A percentile compares a stretch with the other conserved stretches of the same genome.
Conservation (phyloP, 2,113 vertebrate species). For the Epinephelus cyanopodus region DNA sequence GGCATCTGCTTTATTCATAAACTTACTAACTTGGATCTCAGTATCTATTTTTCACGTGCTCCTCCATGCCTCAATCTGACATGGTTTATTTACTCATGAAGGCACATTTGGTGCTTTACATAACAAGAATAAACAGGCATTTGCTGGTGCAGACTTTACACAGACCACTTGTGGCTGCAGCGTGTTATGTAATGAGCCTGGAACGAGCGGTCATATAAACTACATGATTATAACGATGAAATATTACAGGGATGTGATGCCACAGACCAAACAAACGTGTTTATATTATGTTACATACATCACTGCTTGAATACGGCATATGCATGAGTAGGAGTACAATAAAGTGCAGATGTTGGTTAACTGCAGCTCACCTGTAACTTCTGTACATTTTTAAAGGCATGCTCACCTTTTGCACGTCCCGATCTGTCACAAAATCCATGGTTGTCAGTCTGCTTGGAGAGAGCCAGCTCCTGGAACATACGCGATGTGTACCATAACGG, state of each 20-base stretch:
- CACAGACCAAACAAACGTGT: neutral
- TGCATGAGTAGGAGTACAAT: neutral
- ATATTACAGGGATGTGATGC: neutral
- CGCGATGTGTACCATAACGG: constrained; percentile 9
- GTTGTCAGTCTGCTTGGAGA: neutral
- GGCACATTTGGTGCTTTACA: too few species aligned
- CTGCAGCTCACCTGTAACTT: neutral
- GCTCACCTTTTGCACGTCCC: constrained; percentile 86
- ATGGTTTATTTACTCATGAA: too few species aligned
- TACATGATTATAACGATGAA: neutral
- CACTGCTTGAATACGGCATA: neutral
- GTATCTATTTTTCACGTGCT: too few species aligned
- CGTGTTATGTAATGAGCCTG: constrained; percentile 31
- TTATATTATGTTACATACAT: too few species aligned
- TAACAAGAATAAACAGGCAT: neutral
- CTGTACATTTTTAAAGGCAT: neutral
- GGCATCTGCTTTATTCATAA: neutral
- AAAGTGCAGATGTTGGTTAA: neutral
- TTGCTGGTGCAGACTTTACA: neutral
- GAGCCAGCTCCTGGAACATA: neutral
- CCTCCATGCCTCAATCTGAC: too few species aligned
- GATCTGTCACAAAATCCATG: constrained; percentile 85
- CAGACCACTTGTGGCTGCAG: constrained; percentile 7
- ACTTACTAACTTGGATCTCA: neutral
- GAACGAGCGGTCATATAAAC: neutral